phyloP scores from a whole-genome alignment of 2,113 vertebrate species.

The Pachypanchax playfairii region DNA sequence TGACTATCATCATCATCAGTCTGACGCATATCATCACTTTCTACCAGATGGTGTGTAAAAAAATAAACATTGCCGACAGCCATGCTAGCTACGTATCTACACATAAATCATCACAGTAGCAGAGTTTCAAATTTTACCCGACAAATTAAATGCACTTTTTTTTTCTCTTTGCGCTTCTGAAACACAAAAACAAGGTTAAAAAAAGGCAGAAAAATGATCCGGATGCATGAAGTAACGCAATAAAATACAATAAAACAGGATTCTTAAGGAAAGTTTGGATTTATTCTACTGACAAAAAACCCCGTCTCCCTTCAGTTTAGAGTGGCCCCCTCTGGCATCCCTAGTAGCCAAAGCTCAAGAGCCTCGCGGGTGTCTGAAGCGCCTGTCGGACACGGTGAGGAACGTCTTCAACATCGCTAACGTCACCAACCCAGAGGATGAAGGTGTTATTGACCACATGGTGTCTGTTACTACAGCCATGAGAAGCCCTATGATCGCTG shows the following conservation, averaged over 20 bases:
- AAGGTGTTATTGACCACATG: slow-evolving; percentile 92
- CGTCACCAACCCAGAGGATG: slow-evolving; percentile 82
- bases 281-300: neutral
- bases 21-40: neutral
- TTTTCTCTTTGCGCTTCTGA: neutral
- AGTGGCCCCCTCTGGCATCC: slow-evolving; percentile 86
- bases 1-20: slow-evolving; percentile 3
- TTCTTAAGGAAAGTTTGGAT: neutral
- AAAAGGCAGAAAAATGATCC: neutral
- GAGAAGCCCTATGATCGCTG: slow-evolving; percentile 86
- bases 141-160: neutral
- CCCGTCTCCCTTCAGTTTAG: slow-evolving; percentile 66
- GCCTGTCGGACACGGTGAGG: slow-evolving; percentile 80
- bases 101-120: neutral
- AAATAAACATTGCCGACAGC: slow-evolving; percentile 14
- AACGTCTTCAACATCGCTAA: slow-evolving; percentile 79
- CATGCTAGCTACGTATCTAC: neutral
- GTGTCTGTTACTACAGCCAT: slow-evolving; percentile 90
- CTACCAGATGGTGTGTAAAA: neutral
- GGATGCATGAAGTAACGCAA: neutral
- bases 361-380: slow-evolving; percentile 87
- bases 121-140: neutral
- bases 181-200: neutral
- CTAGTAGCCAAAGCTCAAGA: slow-evolving; percentile 80
- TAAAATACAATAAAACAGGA: neutral